phyloP scores from a whole-genome alignment of 2,113 vertebrate species.

The Castor canadensis region DNA sequence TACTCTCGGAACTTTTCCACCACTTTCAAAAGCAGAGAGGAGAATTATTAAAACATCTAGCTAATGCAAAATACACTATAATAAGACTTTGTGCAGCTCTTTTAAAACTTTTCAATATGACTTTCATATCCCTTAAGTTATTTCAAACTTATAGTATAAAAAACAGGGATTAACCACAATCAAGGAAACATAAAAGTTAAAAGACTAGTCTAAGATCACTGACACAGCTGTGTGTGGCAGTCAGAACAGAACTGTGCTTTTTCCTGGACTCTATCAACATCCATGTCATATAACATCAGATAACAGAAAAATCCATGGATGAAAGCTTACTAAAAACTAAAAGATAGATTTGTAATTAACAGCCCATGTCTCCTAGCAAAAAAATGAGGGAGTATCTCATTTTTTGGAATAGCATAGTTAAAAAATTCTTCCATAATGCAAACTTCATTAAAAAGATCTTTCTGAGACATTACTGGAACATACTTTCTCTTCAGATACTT shows the following conservation, averaged over 20 bases:
- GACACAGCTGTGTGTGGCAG: not conserved
- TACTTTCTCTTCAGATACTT: not conserved
- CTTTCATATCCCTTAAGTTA: not conserved
- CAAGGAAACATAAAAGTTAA: not conserved
- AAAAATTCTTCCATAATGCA: not conserved
- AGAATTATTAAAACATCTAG: slow-evolving; percentile 1
- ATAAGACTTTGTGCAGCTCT: not conserved
- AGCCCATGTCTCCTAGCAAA: not conserved
- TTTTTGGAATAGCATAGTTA: not conserved
- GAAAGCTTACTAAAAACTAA: slow-evolving; percentile 14
- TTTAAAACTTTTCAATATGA: slow-evolving; percentile 10
- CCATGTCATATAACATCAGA: not conserved
- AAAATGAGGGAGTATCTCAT: not conserved
- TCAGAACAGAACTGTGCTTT: not conserved
- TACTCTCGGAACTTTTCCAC: not conserved
- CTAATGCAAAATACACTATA: not conserved
- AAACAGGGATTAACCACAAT: not conserved
- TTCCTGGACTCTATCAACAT: not conserved
- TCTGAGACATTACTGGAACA: not conserved
- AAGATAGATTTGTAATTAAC: not conserved
- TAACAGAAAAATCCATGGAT: not conserved
- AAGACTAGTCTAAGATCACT: not conserved
- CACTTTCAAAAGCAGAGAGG: not conserved
- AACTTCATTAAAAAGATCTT: not conserved
- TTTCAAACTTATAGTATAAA: not conserved